Percentiles rank a stretch among this genome's conserved stretches.
These are phyloP conservation scores for Drosophila ironensis DNA, from an alignment of 1,140 invertebrate species.

Conservation along the genomic window DNA sequence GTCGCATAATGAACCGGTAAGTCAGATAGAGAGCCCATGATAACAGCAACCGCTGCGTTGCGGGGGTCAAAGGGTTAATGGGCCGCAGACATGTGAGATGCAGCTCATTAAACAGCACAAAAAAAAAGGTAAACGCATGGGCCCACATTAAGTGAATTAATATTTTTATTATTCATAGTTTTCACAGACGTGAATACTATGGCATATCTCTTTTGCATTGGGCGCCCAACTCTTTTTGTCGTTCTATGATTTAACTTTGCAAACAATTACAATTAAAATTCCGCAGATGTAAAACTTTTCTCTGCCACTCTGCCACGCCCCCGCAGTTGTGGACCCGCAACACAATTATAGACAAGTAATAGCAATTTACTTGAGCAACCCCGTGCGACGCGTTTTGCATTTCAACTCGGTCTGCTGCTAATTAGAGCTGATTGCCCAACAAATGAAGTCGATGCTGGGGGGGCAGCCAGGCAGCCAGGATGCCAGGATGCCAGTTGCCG, in stretches of 20 bases:
- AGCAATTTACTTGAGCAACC: slow-evolving; percentile 62
- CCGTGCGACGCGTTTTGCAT: slow-evolving; percentile 38
- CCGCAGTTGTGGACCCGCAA: not conserved
- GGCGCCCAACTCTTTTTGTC: not conserved
- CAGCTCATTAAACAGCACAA: slow-evolving; percentile 49
- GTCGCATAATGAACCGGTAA: slow-evolving; percentile 69
- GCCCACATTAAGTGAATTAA: not conserved
- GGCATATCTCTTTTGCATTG: too few species aligned
- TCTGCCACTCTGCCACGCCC: not conserved
- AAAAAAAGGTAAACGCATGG: not conserved
- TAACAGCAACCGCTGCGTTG: slow-evolving; percentile 24
- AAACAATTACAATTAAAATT: slow-evolving; percentile 65
- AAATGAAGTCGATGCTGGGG: slow-evolving; percentile 55
- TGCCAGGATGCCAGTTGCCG: slow-evolving; percentile 14
- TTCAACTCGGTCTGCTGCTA: slow-evolving; percentile 52
- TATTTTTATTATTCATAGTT: too few species aligned
- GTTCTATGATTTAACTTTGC: slow-evolving; percentile 28
- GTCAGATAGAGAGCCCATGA: slow-evolving; percentile 45
- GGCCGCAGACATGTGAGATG: slow-evolving; percentile 55
- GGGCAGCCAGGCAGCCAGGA: not conserved
- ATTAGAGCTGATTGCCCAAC: slow-evolving; percentile 70
- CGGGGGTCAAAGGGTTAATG: slow-evolving; percentile 66
- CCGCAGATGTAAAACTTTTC: slow-evolving; percentile 36
- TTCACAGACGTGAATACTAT: too few species aligned
- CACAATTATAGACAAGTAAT: slow-evolving; percentile 70